Conservation (phyloP, 2,113 vertebrate species). For the Acrocephalus arundinaceus region DNA sequence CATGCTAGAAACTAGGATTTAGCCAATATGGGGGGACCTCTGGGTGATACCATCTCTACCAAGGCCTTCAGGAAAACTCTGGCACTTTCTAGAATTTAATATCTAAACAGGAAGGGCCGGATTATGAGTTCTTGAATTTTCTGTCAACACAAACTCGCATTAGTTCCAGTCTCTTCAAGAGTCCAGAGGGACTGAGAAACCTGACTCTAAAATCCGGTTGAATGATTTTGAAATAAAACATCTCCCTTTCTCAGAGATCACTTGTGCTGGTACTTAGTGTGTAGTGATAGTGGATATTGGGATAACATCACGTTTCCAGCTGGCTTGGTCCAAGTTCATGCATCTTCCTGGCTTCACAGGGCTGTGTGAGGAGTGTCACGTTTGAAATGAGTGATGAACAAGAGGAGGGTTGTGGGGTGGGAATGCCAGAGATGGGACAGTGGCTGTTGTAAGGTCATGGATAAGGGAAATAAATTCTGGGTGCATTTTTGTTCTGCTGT, state of each 20-base stretch:
- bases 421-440: background rate
- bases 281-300: background rate
- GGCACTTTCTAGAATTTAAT: background rate
- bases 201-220: background rate
- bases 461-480: background rate
- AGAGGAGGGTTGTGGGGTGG: background rate
- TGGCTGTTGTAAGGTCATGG: rapidly evolving
- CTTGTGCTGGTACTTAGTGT: background rate
- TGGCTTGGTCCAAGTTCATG: background rate
- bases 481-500: background rate
- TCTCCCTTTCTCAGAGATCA: background rate
- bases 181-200: background rate
- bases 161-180: background rate
- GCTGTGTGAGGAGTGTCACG: background rate
- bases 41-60: background rate
- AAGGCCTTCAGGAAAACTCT: background rate
- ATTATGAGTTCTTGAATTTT: background rate
- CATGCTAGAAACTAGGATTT: background rate
- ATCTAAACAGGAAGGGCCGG: background rate
- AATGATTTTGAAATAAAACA: background rate
- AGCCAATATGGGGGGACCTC: background rate
- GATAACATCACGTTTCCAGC: background rate
- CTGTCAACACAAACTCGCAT: background rate
- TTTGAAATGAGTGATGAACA: background rate
- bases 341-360: background rate